Evolutionary conservation across 37 sponge, comb jelly and placozoan genomes (phyloP).

Genomic region (Oscarella lobularis): DNA sequence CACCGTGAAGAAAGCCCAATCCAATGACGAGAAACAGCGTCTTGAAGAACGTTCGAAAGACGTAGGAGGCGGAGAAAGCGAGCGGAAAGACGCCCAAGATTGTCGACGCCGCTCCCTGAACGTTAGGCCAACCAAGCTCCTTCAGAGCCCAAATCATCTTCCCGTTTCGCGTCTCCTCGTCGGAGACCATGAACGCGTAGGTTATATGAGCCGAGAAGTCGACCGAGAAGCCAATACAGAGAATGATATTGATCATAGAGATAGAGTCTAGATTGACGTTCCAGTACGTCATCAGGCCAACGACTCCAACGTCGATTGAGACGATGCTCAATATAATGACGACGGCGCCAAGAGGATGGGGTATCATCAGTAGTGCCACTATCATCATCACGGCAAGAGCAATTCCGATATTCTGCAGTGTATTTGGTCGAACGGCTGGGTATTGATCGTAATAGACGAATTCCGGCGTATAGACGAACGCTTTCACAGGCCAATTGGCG

Average conservation of each 20-base stretch:
- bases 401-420: constrained; percentile 1
- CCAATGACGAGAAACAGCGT: background rate
- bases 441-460: background rate
- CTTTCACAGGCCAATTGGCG: constrained; percentile 33
- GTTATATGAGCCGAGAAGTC: background rate
- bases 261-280: background rate
- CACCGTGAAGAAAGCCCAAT: constrained; percentile 2
- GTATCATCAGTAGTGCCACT: background rate
- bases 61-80: background rate
- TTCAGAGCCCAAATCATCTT: background rate
- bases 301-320: background rate
- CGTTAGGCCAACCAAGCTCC: background rate
- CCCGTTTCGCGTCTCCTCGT: background rate
- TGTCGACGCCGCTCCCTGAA: background rate
- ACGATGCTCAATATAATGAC: background rate
- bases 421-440: background rate
- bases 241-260: background rate
- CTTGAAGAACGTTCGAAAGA: background rate
- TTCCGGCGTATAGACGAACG: background rate
- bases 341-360: background rate
- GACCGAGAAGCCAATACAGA: background rate
- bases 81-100: background rate
- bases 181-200: background rate
- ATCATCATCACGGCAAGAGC: background rate
- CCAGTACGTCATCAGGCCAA: background rate